phyloP scores from a whole-genome alignment of 2,797 vertebrate species.

The Hoplostethus mediterraneus region DNA sequence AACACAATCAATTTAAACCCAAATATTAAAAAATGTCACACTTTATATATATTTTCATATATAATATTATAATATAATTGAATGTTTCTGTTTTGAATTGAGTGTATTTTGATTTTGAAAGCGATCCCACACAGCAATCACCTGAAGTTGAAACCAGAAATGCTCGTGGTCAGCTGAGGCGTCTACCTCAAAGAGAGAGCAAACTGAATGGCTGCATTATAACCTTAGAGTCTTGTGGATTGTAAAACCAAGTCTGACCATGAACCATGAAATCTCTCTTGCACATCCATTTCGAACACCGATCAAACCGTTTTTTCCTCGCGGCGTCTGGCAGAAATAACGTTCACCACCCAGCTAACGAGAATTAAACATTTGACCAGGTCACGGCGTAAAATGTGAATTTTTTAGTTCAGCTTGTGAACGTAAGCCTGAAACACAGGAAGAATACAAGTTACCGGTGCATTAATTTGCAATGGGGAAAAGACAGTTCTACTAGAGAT shows the following conservation, averaged over 20 bases:
- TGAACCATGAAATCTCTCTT: neutral
- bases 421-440: neutral
- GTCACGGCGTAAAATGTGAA: slow-evolving; percentile 15
- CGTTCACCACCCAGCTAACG: slow-evolving; percentile 3
- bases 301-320: neutral
- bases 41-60: too few relatives aligned
- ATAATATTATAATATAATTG: too few relatives aligned
- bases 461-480: slow-evolving; percentile 22
- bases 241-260: neutral
- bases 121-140: too few relatives aligned
- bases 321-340: neutral
- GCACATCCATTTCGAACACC: neutral
- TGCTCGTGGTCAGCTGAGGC: too few relatives aligned
- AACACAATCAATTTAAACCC: too few relatives aligned
- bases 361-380: neutral
- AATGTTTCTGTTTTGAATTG: too few relatives aligned
- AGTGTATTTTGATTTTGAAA: too few relatives aligned
- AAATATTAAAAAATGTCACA: too few relatives aligned
- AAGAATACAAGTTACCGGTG: slow-evolving; percentile 16
- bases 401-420: slow-evolving; percentile 2
- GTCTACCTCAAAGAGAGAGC: too few relatives aligned
- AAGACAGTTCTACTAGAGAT: slow-evolving; percentile 15
- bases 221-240: too few relatives aligned
- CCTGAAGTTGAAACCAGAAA: too few relatives aligned
- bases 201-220: too few relatives aligned